Evolutionary conservation across 2,113 vertebrate genomes (phyloP), one percentile per base, ranked within the genome.

Genomic region (Amblyopsis rosae): DNA sequence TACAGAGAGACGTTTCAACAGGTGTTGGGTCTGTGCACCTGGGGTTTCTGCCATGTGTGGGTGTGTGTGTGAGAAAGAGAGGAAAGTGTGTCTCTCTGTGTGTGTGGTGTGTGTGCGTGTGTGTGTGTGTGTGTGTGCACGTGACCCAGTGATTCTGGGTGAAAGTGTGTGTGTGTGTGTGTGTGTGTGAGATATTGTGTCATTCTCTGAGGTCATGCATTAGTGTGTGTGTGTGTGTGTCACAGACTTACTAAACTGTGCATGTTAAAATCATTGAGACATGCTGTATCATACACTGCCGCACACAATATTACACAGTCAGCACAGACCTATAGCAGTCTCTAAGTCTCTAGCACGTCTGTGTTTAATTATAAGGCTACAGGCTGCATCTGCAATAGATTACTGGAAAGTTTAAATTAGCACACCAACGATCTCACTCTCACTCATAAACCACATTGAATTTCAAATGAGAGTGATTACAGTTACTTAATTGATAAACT

Each of bases 11-110:
- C 68, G 72, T 81, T 79, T 70, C 80, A 90, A 87, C 92, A 92
- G 91, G 92, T 93, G 92, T 91, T 41, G 87, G 72, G 72, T 51
- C 70, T 46, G 74, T 82, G 90, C 91, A 92, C 92, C 93, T 93
- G 92, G 89, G 76, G 67, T 32, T 58, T 9, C 56, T 58, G 17
- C 19, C 32, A 45, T 62, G 59, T 62, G 59, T 62, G 45, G 19
- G 50, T 65, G 59, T 67, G 72, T 46, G 63, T 62, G n/a, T 67
- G 73, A 74, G 69, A 72, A 47, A 3, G 49, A 56, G 70, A 67
- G 63, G 64, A 62, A 86, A 88, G 86, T 87, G 84, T 72, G 62
- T 68, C 65, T 79, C 76, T 48, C 9, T 49, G 46, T 17, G 46
- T 15, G 59, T 16, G 56, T 54, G 17, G 49, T 65, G 63, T 11